Evolutionary conservation across 2,113 vertebrate species (phyloP), one percentile per base, ranked within the genome.

Genomic region (Xiphophorus couchianus): DNA sequence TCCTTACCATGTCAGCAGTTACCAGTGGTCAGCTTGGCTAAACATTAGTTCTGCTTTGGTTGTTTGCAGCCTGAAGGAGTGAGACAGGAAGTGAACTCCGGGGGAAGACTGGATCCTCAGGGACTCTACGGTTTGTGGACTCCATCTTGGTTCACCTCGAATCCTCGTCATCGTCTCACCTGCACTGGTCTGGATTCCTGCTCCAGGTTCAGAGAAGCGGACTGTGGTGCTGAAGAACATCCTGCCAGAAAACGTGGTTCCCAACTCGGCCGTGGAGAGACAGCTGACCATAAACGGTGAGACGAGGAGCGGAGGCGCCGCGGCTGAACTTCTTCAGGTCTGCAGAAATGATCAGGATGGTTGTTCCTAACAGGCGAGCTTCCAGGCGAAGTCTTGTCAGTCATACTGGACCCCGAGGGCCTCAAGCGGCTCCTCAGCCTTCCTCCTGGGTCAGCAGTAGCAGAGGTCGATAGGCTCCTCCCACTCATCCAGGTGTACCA

Each of bases 51-150:
- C 62, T 28, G 31, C 4, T 4, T 37, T 10, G 5, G 17, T 66
- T 80, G 27, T 80, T 88, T 93, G 74, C 93, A 99, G 98, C 96
- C 98, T 74, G 97, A 99, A 93, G 98, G 98, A 0, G 37, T 97
- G 71, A 95, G 75, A 83, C 94, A 42, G 42, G 97, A 97, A 74
- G 73, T 66, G 17, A 77, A 89, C 17, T 68, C 89, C 3, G 96
- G 95, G 22, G 88, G 94, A 35, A 95, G 88, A 5, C 90, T 99
- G 76, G 98, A 99, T 86, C 98, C 98, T 7, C 94, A 88, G 63
- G 96, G 96, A 48, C 33, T 96, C 82, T 97, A 96, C 72, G 97
- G 97, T 98, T 27, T 42, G 25, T 15, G n/a, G 64, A 66, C 35
- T n/a, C 63, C 25, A n/a, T 25, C 51, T 2, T 4, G 29, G 28